A percentile compares a stretch with the other conserved stretches of the same genome.
phyloP scores from a whole-genome alignment of 2,888 invertebrate species.

The Stomorhina lunata region DNA sequence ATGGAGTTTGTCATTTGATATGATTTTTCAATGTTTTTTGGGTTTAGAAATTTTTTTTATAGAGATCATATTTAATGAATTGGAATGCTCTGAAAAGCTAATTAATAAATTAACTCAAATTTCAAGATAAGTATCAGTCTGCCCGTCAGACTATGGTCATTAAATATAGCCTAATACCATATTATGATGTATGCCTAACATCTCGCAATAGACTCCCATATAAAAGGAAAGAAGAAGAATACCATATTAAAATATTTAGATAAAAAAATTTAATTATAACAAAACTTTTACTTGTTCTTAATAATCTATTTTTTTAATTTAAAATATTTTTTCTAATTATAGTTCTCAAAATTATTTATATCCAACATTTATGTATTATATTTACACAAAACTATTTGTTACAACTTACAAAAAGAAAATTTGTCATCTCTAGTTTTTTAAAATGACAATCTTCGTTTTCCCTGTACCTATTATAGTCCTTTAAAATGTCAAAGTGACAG shows the following conservation, averaged over 20 bases:
- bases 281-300: no score
- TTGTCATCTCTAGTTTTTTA: slow-evolving; percentile 16
- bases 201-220: no score
- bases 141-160: no score
- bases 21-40: background rate
- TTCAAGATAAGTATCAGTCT: no score
- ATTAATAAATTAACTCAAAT: slow-evolving; percentile 5
- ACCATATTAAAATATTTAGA: no score
- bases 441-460: slow-evolving; percentile 35
- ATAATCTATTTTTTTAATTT: no score
- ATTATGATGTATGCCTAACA: no score
- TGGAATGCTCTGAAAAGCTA: background rate
- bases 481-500: slow-evolving; percentile 48
- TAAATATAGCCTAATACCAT: no score
- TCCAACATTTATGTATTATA: background rate
- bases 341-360: no score
- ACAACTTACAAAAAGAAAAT: slow-evolving; percentile 17
- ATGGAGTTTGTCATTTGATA: slow-evolving; percentile 36
- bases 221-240: no score
- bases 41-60: background rate
- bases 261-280: no score
- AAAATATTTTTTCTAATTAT: no score
- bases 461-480: slow-evolving; percentile 39
- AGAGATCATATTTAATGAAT: background rate
- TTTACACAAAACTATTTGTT: background rate